A percentile compares a stretch with the other conserved stretches of the same genome.
Conservation (phyloP, 2,113 vertebrate species). For the Nibea albiflora region DNA sequence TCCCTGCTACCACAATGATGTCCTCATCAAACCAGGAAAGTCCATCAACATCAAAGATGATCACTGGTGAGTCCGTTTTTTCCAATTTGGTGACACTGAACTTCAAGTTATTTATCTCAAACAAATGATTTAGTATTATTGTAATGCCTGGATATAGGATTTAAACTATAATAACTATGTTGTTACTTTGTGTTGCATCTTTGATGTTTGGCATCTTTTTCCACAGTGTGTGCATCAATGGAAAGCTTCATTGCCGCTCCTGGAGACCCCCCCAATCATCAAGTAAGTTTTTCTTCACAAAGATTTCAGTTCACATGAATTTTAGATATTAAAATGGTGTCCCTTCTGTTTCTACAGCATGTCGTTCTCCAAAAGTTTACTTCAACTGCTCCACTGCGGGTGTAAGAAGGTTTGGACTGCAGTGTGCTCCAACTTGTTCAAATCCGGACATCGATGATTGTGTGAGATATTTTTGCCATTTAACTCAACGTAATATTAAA, state of each 20-base stretch:
- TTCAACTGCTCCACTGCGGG: conserved; percentile 79
- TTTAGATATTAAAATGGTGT: too few species aligned
- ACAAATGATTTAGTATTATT: not conserved
- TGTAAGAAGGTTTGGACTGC: conserved; percentile 63
- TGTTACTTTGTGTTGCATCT: conserved; percentile 1
- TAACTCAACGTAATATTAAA: not conserved
- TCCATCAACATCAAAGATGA: conserved; percentile 86
- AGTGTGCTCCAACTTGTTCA: conserved; percentile 79
- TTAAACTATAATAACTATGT: not conserved
- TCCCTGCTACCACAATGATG: conserved; percentile 88
- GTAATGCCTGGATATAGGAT: not conserved
- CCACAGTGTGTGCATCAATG: conserved; percentile 88
- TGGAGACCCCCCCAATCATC: conserved; percentile 64
- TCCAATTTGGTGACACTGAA: not conserved
- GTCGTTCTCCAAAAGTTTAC: conserved; percentile 73
- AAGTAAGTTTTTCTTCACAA: conserved; percentile 70
- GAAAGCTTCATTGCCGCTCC: conserved; percentile 85
- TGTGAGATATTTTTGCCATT: conserved; percentile 67
- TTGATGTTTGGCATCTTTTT: conserved; percentile 21
- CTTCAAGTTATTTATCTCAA: not conserved
- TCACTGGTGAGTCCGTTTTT: conserved; percentile 87
- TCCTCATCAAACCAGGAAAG: conserved; percentile 84
- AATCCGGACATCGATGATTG: conserved; percentile 78
- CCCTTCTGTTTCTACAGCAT: conserved; percentile 60
- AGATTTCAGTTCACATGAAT: too few species aligned